Percentiles rank a stretch among this genome's conserved stretches.
phyloP scores from a whole-genome alignment of 2,797 vertebrate genomes.

The Heteromormyrus szaboi region DNA sequence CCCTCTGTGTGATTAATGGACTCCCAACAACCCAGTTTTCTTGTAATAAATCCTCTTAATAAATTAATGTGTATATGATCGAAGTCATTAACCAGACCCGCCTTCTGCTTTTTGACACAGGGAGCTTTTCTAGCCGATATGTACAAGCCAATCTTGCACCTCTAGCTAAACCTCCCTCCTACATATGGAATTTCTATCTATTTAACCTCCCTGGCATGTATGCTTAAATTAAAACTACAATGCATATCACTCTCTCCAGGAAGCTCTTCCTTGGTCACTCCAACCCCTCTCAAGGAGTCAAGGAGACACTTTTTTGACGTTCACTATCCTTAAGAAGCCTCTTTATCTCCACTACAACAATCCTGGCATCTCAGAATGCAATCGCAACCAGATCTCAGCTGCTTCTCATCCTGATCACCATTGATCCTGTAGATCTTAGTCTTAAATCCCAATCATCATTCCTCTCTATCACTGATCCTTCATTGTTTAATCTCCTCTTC shows the following conservation, averaged over 20 bases:
- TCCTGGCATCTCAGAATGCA: background rate
- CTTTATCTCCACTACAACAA: background rate
- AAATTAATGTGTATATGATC: slow-evolving; percentile 6
- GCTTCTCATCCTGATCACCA: background rate
- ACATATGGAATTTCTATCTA: background rate
- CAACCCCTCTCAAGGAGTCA: background rate
- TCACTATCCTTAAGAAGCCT: background rate
- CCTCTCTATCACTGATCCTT: background rate
- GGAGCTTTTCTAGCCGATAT: background rate
- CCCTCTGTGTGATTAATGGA: slow-evolving; percentile 16
- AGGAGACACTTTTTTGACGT: background rate
- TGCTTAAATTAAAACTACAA: background rate
- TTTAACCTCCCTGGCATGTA: background rate
- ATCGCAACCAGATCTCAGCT: background rate
- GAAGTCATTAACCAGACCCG: background rate
- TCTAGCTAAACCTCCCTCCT: background rate
- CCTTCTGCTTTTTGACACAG: background rate
- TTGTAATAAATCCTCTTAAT: slow-evolving; percentile 3
- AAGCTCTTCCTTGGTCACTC: background rate
- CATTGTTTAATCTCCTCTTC: background rate
- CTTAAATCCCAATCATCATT: background rate
- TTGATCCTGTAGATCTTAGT: background rate
- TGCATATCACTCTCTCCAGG: background rate
- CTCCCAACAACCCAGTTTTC: background rate
- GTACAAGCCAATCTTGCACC: background rate